Conservation (phyloP, 2,888 invertebrate species). For the Melinopterus prodromus region DNA sequence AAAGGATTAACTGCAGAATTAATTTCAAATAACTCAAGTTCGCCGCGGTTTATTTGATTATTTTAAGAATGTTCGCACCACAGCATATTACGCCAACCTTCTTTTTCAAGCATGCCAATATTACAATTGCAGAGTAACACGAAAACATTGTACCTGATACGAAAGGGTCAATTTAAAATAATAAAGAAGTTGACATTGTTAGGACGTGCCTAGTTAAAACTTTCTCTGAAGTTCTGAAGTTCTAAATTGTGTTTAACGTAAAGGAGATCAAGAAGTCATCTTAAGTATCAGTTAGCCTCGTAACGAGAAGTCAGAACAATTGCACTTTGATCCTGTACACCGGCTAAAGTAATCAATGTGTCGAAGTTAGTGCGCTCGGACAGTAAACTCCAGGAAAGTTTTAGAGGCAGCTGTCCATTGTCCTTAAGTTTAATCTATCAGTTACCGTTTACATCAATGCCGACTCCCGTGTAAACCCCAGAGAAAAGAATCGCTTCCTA, state of each 20-base stretch:
- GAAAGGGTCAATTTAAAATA: neutral
- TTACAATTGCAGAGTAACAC: neutral
- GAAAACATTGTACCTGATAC: neutral
- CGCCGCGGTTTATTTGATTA: conserved; percentile 37
- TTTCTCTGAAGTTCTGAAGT: neutral
- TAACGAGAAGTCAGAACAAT: conserved; percentile 24
- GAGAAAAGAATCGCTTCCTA: neutral
- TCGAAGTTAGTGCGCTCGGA: conserved; percentile 19
- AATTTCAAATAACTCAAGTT: neutral
- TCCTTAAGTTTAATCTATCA: conserved; percentile 25
- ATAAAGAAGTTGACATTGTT: neutral
- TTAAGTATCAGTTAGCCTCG: neutral
- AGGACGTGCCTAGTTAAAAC: neutral
- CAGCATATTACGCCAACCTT: too few relatives aligned
- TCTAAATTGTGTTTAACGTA: neutral
- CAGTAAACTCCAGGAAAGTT: conserved; percentile 14
- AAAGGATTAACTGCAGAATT: neutral
- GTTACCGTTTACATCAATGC: conserved; percentile 9
- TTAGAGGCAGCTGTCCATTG: conserved; percentile 22
- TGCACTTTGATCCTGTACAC: conserved; percentile 23
- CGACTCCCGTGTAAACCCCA: conserved; percentile 21
- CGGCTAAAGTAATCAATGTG: conserved; percentile 20
- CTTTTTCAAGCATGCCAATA: too few relatives aligned
- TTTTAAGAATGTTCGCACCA: conserved; percentile 40
- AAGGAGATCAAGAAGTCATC: neutral